These are phyloP conservation scores for Eurystomus glaucurus DNA, from an alignment of 2,797 vertebrate species.

Conservation along the genomic window DNA sequence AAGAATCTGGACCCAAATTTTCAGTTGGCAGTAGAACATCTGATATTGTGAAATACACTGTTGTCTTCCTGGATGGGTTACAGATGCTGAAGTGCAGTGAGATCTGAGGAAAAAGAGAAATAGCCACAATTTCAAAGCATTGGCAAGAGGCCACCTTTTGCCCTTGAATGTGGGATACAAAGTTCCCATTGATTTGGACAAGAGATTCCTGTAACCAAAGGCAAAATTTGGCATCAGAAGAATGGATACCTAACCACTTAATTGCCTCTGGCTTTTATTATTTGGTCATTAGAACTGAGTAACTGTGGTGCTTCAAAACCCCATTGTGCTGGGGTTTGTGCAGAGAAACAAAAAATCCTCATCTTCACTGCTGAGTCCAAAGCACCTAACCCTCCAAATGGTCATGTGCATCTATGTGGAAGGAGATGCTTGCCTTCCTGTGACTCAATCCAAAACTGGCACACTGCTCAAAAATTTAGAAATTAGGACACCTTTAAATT, in stretches of 20 bases:
- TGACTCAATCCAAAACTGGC: background rate
- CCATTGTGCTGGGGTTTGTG: background rate
- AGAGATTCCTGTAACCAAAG: background rate
- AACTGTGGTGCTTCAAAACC: background rate
- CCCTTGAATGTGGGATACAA: background rate
- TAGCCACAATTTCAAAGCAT: background rate
- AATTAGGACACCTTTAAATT: background rate
- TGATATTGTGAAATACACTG: background rate
- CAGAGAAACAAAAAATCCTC: background rate
- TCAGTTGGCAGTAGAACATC: background rate
- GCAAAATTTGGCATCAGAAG: background rate
- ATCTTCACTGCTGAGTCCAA: background rate
- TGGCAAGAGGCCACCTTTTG: background rate
- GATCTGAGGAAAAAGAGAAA: background rate
- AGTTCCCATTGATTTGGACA: background rate
- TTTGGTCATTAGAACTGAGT: background rate
- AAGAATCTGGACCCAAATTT: background rate
- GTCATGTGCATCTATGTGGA: background rate
- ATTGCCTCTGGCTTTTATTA: background rate
- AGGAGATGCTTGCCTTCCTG: background rate
- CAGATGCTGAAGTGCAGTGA: constrained; percentile 15
- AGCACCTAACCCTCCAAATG: background rate
- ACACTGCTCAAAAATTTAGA: background rate
- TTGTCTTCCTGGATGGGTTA: background rate
- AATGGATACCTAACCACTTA: background rate